Base-by-base conservation (phyloP, 2,113 vertebrate genomes). In the Neomonachus schauinslandi region DNA sequence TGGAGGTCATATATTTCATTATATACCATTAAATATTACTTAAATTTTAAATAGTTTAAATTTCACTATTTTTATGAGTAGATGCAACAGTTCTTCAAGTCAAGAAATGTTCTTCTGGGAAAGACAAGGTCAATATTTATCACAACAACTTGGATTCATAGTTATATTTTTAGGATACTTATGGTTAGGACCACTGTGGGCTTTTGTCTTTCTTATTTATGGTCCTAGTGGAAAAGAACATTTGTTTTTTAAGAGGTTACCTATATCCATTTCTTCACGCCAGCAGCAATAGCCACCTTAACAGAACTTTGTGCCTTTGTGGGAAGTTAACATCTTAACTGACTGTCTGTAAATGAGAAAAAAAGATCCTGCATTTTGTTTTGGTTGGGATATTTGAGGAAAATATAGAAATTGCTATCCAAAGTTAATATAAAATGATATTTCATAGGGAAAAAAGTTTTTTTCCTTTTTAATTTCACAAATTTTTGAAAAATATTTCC, bases 21-120 rank as follows among this genome's bases (percentile, higher is more conserved):
- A 14, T 6, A 51, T 82, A 55, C 0, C 6, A 5, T 94, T 84
- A 85, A 18, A 69, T n/a, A 33, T 42, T 80, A 8, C 57, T 89
- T 86, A 92, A 55, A 71, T 65, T 87, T 59, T 79, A 87, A 92
- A n/a, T 72, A 53, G 4, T 72, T 72, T 69, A 71, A 80, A 81
- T 81, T 59, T 53, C n/a, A 87, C 86, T 31, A 42, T 61, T 92
- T 96, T 92, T 57, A 95, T 84, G 63, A 91, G 5, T 81, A n/a
- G 22, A n/a, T 74, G 14, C 10, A 82, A 61, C 15, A 28, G 5
- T 55, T 76, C 59, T 76, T 92, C 59, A 65, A 65, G 12, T 88
- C 42, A 94, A 90, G 36, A 90, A 82, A 61, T 79, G 77, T 61
- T 87, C 33, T 93, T 95, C 1, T 36, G 71, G 55, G 55, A 13